Conservation (phyloP, 1,140 invertebrate species). For the Diachasmimorpha longicaudata region DNA sequence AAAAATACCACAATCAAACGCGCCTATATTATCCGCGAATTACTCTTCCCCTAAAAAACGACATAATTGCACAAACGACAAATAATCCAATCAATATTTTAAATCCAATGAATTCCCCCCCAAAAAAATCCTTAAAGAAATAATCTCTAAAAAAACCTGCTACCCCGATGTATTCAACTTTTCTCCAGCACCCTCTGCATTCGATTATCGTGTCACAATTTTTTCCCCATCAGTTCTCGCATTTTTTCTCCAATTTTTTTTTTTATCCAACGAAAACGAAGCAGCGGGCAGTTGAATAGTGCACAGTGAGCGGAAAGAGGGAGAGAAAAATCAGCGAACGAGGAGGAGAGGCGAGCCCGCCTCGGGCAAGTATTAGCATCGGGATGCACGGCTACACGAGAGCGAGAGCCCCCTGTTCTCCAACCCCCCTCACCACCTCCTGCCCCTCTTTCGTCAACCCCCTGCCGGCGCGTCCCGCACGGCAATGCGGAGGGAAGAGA, state of each 20-base stretch:
- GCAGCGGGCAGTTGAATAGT: conserved; percentile 20
- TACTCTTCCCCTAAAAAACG: too few relatives aligned
- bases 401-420: neutral
- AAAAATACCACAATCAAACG: too few relatives aligned
- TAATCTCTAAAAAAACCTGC: neutral
- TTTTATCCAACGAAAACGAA: neutral
- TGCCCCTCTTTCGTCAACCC: too few relatives aligned
- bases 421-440: too few relatives aligned
- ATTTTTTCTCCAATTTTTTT: neutral
- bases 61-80: too few relatives aligned
- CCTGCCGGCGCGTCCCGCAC: too few relatives aligned
- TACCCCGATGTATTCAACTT: neutral
- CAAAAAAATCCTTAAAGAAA: too few relatives aligned
- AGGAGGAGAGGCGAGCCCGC: conserved; percentile 3
- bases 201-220: conserved; percentile 5
- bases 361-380: conserved; percentile 14
- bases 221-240: neutral
- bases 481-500: neutral
- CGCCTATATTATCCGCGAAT: too few relatives aligned
- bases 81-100: too few relatives aligned
- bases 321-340: conserved; percentile 1
- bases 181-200: neutral
- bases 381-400: neutral
- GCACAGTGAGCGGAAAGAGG: conserved; percentile 25
- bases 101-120: too few relatives aligned